Evolutionary conservation across 2,888 invertebrate genomes (phyloP).

Genomic region (Eurytoma californica): DNA sequence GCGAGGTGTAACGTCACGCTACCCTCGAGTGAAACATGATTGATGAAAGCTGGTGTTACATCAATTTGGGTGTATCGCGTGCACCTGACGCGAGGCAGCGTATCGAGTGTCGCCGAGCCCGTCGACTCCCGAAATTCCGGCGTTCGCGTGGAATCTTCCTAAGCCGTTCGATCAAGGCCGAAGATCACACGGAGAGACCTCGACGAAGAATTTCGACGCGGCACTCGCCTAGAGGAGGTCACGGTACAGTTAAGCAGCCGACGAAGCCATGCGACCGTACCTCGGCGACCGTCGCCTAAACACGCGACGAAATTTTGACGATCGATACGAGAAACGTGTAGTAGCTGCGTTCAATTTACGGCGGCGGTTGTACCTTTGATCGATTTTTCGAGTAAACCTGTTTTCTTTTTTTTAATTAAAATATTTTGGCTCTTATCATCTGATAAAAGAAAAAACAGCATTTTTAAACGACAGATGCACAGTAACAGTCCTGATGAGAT

Average conservation of each 20-base stretch:
- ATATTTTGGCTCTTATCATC: too few relatives aligned
- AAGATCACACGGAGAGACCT: constrained; percentile 44
- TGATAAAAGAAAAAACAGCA: too few relatives aligned
- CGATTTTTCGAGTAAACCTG: not conserved
- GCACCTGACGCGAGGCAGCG: not conserved
- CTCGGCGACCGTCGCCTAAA: not conserved
- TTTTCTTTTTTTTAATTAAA: too few relatives aligned
- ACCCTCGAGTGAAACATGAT: not conserved
- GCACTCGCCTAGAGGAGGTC: constrained; percentile 54
- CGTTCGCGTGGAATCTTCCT: constrained; percentile 52
- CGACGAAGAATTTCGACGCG: constrained; percentile 49
- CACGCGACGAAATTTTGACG: constrained; percentile 17
- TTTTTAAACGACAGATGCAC: too few relatives aligned
- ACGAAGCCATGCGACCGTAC: constrained; percentile 4
- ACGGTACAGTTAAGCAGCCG: constrained; percentile 51
- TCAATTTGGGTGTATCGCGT: too few relatives aligned
- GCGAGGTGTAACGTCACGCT: too few relatives aligned
- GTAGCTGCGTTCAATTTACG: not conserved
- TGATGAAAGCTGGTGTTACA: too few relatives aligned
- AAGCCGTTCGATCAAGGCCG: constrained; percentile 52
- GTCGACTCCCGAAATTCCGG: constrained; percentile 43
- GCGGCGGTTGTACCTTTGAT: not conserved
- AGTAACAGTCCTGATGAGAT: too few relatives aligned
- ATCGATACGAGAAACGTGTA: not conserved
- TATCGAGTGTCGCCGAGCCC: constrained; percentile 42